phyloP scores from a whole-genome alignment of 2,888 invertebrate species.

The Coremacera marginata region DNA sequence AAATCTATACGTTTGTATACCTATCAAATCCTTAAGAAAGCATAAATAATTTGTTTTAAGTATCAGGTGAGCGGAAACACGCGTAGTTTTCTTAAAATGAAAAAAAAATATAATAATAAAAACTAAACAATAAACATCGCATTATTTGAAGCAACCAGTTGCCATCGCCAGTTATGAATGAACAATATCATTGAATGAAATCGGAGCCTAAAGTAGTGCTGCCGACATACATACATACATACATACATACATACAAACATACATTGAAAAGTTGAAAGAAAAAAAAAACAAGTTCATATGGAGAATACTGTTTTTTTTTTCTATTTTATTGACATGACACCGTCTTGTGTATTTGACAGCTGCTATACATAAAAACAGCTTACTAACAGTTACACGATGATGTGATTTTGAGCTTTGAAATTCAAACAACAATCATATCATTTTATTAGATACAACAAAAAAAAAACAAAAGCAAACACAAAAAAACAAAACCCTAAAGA shows the following conservation, averaged over 20 bases:
- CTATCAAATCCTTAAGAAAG: background rate
- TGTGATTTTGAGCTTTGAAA: background rate
- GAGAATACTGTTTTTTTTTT: background rate
- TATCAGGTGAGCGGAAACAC: slow-evolving; percentile 25
- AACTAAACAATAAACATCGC: background rate
- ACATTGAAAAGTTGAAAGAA: background rate
- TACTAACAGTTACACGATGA: background rate
- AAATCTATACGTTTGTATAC: too few species aligned
- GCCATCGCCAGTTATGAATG: slow-evolving; percentile 16
- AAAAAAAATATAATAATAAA: background rate
- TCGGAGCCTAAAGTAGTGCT: background rate
- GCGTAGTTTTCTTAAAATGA: slow-evolving; percentile 1
- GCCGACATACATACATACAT: background rate
- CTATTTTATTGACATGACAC: background rate
- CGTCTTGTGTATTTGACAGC: background rate
- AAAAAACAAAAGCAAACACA: background rate
- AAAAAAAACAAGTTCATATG: background rate
- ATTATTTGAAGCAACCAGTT: background rate
- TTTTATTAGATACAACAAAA: background rate
- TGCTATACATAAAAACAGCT: background rate
- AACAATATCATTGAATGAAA: slow-evolving; percentile 21
- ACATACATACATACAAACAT: background rate
- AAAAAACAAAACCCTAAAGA: background rate
- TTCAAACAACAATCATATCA: too few species aligned
- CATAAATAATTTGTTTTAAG: background rate